Evolutionary conservation across 1,140 invertebrate genomes (phyloP).

Genomic region (Bombus fervidus): DNA sequence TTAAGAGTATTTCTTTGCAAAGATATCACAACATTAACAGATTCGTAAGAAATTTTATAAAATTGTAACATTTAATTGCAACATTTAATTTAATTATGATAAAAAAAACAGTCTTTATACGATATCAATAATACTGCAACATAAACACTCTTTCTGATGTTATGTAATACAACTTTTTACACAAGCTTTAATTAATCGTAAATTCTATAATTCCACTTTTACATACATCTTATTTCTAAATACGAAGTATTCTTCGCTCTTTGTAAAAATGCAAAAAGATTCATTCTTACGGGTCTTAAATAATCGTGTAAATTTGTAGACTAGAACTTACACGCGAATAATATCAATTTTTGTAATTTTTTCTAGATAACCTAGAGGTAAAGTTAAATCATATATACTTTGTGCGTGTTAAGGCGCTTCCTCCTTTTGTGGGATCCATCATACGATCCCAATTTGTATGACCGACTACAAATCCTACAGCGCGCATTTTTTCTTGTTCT

Average conservation of each 20-base stretch:
- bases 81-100: neutral
- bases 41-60: neutral
- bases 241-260: neutral
- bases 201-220: neutral
- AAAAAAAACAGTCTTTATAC: conserved; percentile 9
- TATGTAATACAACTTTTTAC: neutral
- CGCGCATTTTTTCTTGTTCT: conserved; percentile 94
- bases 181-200: neutral
- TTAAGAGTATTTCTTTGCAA: neutral
- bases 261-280: conserved; percentile 29
- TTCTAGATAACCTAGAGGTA: conserved; percentile 40
- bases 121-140: conserved; percentile 13
- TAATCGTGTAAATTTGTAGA: conserved; percentile 28
- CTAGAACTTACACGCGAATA: conserved; percentile 41
- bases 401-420: conserved; percentile 94
- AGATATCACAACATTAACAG: neutral
- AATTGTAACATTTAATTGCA: conserved; percentile 8
- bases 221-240: neutral
- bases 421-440: conserved; percentile 95
- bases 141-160: neutral
- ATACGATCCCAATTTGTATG: conserved; percentile 97
- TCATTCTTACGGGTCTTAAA: neutral
- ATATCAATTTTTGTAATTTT: conserved; percentile 37
- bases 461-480: conserved; percentile 97
- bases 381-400: conserved; percentile 90